Evolutionary conservation across 1,140 invertebrate genomes (phyloP), one percentile per base, ranked within the genome.

Genomic region (Brachionus rotundiformis): DNA sequence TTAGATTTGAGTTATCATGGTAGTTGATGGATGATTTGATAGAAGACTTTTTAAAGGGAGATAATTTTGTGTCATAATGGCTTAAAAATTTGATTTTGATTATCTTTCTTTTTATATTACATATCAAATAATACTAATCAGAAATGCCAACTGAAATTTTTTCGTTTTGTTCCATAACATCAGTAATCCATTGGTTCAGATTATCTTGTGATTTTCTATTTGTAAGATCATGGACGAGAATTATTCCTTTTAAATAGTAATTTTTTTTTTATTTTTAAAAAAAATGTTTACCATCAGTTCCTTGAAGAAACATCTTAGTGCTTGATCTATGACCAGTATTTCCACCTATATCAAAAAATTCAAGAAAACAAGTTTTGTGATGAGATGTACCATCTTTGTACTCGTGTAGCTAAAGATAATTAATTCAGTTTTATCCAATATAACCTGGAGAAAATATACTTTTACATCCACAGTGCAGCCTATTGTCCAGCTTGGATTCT

Each of bases 321-420:
- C 94, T 93, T 87, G 96, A 96, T 86, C 92, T 91, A 87, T 98
- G 96, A 85, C 91, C 94, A 84, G 93, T 92, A 83, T 94, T 96
- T 13, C 96, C 96, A 16, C 96, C 96, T 82, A 98, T 91, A 87
- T 98, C 96, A 92, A 95, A 98, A 25, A 98, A 89, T 89, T 98
- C 96, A 47, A 98, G 90, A 88, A 97, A 97, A 89, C 93, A 98
- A 27, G 93, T 93, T 83, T 93, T 93, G 86, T 98, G 95, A 36
- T 86, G 84, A 11, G 93, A 92, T 0, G 94, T 97, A n/a, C 11
- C 95, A 90, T 96, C 95, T 87, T 94, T 95, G 85, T 93, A 98
- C 87, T 95, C 94, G 85, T 98, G 95, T 25, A 98, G 89, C 90
- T 89, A 63, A 63, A 25, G 83, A 33, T 81, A n/a, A 65, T 80